These are phyloP conservation scores for Brachionus sp. DNA, from an alignment of 1,140 invertebrate species.

Conservation along the genomic window DNA sequence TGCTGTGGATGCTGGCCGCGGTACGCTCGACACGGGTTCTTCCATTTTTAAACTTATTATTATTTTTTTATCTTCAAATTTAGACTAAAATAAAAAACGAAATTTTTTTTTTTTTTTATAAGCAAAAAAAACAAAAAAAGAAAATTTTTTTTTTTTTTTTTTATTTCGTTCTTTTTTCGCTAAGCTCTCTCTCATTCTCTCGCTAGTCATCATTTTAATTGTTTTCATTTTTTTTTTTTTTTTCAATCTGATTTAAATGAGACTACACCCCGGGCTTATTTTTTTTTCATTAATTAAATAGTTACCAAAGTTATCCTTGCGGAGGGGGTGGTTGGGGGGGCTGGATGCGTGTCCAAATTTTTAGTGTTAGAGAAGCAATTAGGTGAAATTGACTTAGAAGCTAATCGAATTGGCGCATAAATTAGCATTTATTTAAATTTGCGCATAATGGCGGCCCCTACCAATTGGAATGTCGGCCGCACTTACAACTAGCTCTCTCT, in stretches of 20 bases:
- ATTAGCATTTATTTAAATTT: neutral
- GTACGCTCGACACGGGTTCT: neutral
- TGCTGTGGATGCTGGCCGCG: neutral
- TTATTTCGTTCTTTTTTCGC: neutral
- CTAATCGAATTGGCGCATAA: neutral
- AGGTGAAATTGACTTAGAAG: neutral
- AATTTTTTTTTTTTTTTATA: neutral
- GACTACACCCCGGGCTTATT: slow-evolving; percentile 16
- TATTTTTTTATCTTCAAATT: slow-evolving; percentile 2
- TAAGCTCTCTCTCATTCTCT: neutral
- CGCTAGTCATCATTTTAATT: slow-evolving; percentile 38
- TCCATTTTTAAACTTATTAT: neutral
- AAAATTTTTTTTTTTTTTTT: slow-evolving; percentile 16
- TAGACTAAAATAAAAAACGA: slow-evolving; percentile 9
- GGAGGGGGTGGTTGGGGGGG: neutral
- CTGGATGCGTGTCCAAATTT: neutral
- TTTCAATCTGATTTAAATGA: slow-evolving; percentile 37
- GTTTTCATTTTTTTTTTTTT: slow-evolving; percentile 23
- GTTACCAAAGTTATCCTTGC: neutral
- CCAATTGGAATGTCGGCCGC: too few relatives aligned
- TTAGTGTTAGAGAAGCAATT: neutral
- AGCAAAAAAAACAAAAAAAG: neutral
- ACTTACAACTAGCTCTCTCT: neutral
- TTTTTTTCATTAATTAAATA: slow-evolving; percentile 20
- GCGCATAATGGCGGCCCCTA: neutral